These are phyloP conservation scores for Vidua macroura DNA, from an alignment of 2,113 vertebrate species.

Conservation along the genomic window DNA sequence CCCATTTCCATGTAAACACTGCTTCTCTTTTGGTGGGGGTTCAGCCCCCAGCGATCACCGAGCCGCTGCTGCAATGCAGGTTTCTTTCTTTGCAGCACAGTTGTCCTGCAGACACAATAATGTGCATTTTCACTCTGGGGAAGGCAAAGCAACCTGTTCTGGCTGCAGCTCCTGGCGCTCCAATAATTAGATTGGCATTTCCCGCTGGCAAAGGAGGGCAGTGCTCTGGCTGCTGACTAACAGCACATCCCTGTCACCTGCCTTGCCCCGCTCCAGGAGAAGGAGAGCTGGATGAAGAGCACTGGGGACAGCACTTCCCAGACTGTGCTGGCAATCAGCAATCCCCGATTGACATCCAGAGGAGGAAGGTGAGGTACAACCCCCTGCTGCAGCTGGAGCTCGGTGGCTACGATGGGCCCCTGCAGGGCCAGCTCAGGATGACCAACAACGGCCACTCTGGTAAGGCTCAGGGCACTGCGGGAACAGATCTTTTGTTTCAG, in stretches of 20 bases:
- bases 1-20: not conserved
- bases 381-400: constrained; percentile 68
- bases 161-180: not conserved
- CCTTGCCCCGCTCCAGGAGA: constrained; percentile 45
- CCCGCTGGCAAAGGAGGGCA: not conserved
- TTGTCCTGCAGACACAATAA: constrained; percentile 1
- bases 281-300: constrained; percentile 77
- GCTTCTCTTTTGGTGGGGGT: not conserved
- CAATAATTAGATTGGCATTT: not conserved
- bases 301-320: constrained; percentile 79
- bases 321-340: constrained; percentile 78
- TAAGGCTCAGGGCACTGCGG: constrained; percentile 37
- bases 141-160: not conserved
- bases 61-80: not conserved
- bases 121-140: not conserved
- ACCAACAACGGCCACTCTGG: constrained; percentile 90
- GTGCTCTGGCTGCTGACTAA: not conserved
- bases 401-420: constrained; percentile 70
- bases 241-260: not conserved
- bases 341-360: constrained; percentile 87
- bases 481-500: not conserved
- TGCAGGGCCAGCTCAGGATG: constrained; percentile 71
- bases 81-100: not conserved
- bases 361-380: constrained; percentile 72
- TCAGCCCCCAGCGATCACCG: not conserved